These are phyloP conservation scores for Epirrhoe tristata DNA, from an alignment of 2,888 invertebrate genomes.

Conservation along the genomic window DNA sequence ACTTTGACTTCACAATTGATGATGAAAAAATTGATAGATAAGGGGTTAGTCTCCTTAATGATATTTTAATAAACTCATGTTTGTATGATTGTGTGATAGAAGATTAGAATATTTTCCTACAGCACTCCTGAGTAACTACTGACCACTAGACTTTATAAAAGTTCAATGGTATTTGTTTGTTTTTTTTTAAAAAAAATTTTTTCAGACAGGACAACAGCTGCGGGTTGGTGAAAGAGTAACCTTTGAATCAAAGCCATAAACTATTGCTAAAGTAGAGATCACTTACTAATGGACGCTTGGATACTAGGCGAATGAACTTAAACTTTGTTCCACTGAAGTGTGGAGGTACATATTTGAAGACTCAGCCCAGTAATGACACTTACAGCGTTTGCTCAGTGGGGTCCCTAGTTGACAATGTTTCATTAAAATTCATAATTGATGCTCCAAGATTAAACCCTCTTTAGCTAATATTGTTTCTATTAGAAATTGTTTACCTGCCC, in stretches of 20 bases:
- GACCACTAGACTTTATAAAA: no score
- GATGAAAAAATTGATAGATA: no score
- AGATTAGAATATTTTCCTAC: no score
- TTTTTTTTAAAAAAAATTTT: no score
- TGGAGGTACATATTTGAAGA: slow-evolving; percentile 33
- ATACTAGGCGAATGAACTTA: slow-evolving; percentile 15
- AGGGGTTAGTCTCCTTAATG: no score
- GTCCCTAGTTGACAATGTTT: slow-evolving; percentile 33
- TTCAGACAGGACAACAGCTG: no score
- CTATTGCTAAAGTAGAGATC: neutral
- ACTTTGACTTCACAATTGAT: no score
- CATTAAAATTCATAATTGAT: slow-evolving; percentile 36
- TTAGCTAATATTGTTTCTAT: slow-evolving; percentile 34
- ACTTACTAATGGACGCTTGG: neutral
- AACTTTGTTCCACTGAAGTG: slow-evolving; percentile 24
- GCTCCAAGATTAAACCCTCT: slow-evolving; percentile 32
- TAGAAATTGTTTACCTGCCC: slow-evolving; percentile 29
- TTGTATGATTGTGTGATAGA: no score
- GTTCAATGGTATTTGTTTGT: no score
- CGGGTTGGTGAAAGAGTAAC: neutral
- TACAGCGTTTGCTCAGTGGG: slow-evolving; percentile 29
- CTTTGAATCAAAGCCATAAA: neutral
- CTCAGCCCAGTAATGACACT: slow-evolving; percentile 31
- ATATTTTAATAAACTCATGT: no score
- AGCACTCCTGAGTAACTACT: no score